Conservation (phyloP, 2,888 invertebrate species). For the Eristalis tenax region DNA sequence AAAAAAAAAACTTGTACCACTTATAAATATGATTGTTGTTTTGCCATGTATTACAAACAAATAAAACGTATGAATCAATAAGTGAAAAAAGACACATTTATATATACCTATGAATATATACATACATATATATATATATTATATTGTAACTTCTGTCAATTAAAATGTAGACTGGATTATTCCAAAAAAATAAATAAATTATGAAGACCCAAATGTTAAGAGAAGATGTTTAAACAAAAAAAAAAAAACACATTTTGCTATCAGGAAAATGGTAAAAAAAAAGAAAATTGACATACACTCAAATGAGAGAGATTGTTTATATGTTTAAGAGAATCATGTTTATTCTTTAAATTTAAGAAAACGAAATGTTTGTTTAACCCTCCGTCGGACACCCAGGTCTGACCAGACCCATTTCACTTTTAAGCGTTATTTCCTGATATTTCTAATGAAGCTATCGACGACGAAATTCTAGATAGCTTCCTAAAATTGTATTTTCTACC, state of each 20-base stretch:
- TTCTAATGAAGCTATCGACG: too few species aligned
- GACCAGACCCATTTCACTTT: too few species aligned
- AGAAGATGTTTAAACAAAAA: slow-evolving; percentile 28
- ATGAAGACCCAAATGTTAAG: slow-evolving; percentile 24
- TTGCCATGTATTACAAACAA: slow-evolving; percentile 48
- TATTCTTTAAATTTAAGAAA: slow-evolving; percentile 60
- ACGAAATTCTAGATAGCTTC: too few species aligned
- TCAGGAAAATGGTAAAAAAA: too few species aligned
- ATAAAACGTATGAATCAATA: slow-evolving; percentile 42
- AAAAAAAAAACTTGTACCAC: slow-evolving; percentile 21
- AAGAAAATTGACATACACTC: neutral
- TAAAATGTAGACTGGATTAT: slow-evolving; percentile 81
- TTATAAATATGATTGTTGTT: slow-evolving; percentile 57
- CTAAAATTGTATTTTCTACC: too few species aligned
- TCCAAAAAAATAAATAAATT: slow-evolving; percentile 73
- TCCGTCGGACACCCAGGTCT: too few species aligned
- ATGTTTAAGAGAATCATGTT: slow-evolving; percentile 70
- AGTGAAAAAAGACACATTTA: neutral
- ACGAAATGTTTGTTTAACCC: neutral
- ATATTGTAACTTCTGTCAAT: slow-evolving; percentile 82
- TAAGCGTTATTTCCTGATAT: too few species aligned
- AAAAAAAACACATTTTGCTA: too few species aligned
- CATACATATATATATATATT: slow-evolving; percentile 53
- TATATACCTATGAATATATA: neutral
- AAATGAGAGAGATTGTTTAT: slow-evolving; percentile 5